phyloP scores from a whole-genome alignment of 2,113 vertebrate species.

The Eurypyga helias region DNA sequence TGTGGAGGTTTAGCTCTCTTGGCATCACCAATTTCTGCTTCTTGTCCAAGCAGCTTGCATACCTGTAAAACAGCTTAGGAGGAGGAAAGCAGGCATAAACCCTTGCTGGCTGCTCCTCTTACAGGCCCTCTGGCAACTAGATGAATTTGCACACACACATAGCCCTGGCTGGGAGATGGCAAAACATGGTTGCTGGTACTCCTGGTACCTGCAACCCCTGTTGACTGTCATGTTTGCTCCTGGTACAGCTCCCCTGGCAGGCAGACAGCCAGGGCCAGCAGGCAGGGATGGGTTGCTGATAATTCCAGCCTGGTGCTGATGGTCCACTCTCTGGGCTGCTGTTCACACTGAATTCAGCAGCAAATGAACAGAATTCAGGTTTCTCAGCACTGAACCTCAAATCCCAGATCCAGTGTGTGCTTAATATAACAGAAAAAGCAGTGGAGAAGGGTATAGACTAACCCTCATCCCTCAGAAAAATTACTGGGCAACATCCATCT shows the following conservation, averaged over 20 bases:
- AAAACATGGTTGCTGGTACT: neutral
- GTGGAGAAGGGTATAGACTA: neutral
- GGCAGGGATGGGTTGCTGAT: neutral
- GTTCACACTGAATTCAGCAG: neutral
- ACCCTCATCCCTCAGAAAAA: neutral
- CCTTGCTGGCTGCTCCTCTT: neutral
- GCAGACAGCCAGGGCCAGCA: neutral
- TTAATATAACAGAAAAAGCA: neutral
- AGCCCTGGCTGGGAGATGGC: neutral
- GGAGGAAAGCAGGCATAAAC: neutral
- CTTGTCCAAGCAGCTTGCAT: neutral
- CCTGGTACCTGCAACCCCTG: neutral
- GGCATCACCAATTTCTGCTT: neutral
- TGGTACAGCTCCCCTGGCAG: neutral
- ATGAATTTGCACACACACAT: neutral
- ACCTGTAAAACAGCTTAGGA: neutral
- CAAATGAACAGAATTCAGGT: neutral
- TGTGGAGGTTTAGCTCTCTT: neutral
- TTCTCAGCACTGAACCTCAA: neutral
- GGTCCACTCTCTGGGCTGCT: neutral
- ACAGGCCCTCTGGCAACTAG: neutral
- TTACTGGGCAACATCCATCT: neutral
- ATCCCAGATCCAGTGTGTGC: neutral
- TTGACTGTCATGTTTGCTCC: neutral
- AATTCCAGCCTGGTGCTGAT: neutral